Base-by-base conservation (phyloP, 2,888 invertebrate species). In the Chrysotoxum bicinctum region DNA sequence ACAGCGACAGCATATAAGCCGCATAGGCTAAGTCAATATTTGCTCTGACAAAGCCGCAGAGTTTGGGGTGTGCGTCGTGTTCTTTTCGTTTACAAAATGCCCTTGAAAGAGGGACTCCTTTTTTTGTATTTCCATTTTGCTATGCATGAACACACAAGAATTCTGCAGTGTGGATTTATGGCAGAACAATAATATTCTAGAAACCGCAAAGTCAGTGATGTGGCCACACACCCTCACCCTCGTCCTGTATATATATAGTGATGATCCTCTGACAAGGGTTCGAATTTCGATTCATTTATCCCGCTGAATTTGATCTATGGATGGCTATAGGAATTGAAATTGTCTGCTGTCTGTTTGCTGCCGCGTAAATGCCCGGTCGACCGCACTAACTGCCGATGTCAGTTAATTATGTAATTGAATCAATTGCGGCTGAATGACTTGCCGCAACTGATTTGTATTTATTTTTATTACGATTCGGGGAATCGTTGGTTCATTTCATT, bases 371-470 rank as follows among this genome's bases (percentile, higher is more conserved):
- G 68, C 54, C 48, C 56, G 64, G 62, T 70, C 72, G 50, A 69
- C 80, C 43, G 64, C 48, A 77, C 81, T 82, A 77, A 84, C 84
- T 66, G 75, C 84, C 84, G 73, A 76, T 81, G 85, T 81, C 81
- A 85, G 81, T 85, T 85, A 85, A 85, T 85, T 85, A 81, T 81
- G 81, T 85, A 85, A 85, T 85, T 85, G 85, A 85, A 85, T 85
- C 81, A 85, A 81, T 85, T 85, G 54, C 81, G 81, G 69, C 62
- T 85, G 81, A 81, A 85, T 85, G 85, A 81, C 81, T 85, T 56
- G 76, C 66, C 66, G 30, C 85, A 54, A 73, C 85, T 85, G 85
- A 85, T 85, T 85, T 64, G 72, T 73, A 81, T 83, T 78, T 83
- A 74, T 83, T 79, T 79, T 73, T 56, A 77, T 81, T 68, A 40